Evolutionary conservation across 2,888 invertebrate species (phyloP).

Genomic region (Cinara cedri): DNA sequence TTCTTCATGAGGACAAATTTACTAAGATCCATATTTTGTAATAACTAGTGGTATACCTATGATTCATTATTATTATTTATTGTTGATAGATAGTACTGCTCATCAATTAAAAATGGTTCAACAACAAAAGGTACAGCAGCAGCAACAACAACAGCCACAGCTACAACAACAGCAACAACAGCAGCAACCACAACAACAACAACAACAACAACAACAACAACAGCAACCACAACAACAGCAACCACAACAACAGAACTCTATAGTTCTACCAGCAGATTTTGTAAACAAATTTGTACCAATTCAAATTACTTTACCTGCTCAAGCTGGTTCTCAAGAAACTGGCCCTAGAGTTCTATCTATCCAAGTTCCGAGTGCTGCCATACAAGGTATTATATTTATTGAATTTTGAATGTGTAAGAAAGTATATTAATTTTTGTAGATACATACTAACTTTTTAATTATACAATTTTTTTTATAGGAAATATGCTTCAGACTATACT

Average conservation of each 20-base stretch:
- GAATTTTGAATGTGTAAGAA: not conserved
- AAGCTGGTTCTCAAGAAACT: constrained; percentile 74
- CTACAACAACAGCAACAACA: constrained; percentile 60
- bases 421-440: not conserved
- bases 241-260: constrained; percentile 59
- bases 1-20: no score
- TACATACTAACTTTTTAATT: constrained; percentile 4
- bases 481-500: constrained; percentile 73
- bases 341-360: constrained; percentile 81
- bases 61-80: constrained; percentile 42
- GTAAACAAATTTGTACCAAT: constrained; percentile 63
- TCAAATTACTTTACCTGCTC: constrained; percentile 82
- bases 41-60: not conserved
- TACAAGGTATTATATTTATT: constrained; percentile 67
- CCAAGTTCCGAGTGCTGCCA: constrained; percentile 85
- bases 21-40: no score
- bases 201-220: constrained; percentile 61
- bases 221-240: constrained; percentile 61
- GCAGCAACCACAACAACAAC: constrained; percentile 59
- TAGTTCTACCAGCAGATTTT: constrained; percentile 59
- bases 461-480: constrained; percentile 62
- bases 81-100: constrained; percentile 42
- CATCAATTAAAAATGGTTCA: constrained; percentile 52
- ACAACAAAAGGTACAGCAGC: constrained; percentile 60
- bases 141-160: constrained; percentile 59